phyloP scores from a whole-genome alignment of 2,113 vertebrate species.

The Rhinoderma darwinii region DNA sequence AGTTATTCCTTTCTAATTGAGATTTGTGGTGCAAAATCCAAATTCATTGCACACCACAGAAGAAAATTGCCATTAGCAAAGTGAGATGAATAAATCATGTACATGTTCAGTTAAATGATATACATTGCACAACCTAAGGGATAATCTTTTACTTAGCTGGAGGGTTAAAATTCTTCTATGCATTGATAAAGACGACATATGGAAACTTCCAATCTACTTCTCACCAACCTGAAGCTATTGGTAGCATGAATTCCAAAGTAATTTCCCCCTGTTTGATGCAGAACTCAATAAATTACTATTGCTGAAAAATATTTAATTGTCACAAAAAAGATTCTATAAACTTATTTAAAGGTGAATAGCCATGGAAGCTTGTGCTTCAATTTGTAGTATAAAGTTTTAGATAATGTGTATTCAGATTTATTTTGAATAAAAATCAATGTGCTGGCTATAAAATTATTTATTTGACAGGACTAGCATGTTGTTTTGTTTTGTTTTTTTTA shows the following conservation, averaged over 20 bases:
- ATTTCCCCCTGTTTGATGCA: not conserved
- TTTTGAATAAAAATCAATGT: not conserved
- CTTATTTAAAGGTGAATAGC: constrained; percentile 8
- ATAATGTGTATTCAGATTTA: not conserved
- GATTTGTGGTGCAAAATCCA: not conserved
- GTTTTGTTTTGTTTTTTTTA: too few relatives aligned
- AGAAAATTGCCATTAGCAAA: constrained; percentile 2
- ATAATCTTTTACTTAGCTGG: constrained; percentile 25
- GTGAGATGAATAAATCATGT: not conserved
- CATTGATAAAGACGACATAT: constrained; percentile 27
- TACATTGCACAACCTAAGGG: constrained; percentile 4
- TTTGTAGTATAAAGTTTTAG: too few relatives aligned
- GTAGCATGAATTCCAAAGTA: not conserved
- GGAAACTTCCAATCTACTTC: not conserved
- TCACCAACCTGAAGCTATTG: constrained; percentile 22
- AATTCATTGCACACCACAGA: not conserved
- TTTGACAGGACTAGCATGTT: too few relatives aligned
- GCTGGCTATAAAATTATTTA: too few relatives aligned
- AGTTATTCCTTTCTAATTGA: not conserved
- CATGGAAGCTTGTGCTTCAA: not conserved
- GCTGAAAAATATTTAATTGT: not conserved
- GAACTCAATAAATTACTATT: constrained; percentile 13
- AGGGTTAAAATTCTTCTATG: constrained; percentile 9
- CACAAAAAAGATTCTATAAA: not conserved
- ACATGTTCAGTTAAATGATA: constrained; percentile 28